These are phyloP conservation scores for Invenusta paracnida DNA, from an alignment of 2,888 invertebrate species.

Conservation along the genomic window DNA sequence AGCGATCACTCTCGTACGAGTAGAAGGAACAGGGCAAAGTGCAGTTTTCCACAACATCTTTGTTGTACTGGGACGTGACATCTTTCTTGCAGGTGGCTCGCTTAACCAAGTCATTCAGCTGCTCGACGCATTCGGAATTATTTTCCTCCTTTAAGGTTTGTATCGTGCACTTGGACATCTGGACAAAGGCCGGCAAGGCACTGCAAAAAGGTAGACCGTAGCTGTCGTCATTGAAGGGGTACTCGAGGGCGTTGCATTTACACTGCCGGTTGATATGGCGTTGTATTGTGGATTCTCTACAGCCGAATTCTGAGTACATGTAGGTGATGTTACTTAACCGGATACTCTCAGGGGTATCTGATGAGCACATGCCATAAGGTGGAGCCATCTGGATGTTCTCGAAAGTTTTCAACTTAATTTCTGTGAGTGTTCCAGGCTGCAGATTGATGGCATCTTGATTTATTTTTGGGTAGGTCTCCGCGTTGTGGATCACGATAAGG, in stretches of 20 bases:
- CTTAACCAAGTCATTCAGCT: constrained; percentile 33
- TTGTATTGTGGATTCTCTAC: constrained; percentile 33
- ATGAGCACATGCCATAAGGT: constrained; percentile 43
- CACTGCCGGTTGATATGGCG: constrained; percentile 32
- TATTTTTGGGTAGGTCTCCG: constrained; percentile 43
- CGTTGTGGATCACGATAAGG: constrained; percentile 39
- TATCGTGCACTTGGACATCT: not conserved
- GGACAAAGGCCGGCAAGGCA: constrained; percentile 34
- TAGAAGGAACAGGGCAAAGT: constrained; percentile 44
- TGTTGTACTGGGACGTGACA: constrained; percentile 19
- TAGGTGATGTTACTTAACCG: constrained; percentile 19
- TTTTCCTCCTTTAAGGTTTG: not conserved
- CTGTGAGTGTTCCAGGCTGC: constrained; percentile 44
- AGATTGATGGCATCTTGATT: constrained; percentile 41
- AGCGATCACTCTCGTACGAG: constrained; percentile 43
- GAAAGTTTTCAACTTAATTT: constrained; percentile 44
- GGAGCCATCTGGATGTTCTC: constrained; percentile 42
- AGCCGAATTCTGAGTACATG: constrained; percentile 37
- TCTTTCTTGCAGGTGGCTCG: constrained; percentile 35
- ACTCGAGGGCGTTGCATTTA: constrained; percentile 44
- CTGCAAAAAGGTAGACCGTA: constrained; percentile 31
- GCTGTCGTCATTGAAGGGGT: constrained; percentile 32
- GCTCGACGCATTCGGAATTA: not conserved
- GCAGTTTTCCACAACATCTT: constrained; percentile 40
- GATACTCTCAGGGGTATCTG: constrained; percentile 39